phyloP scores from a whole-genome alignment of 1,140 invertebrate species.

The Panagrolaimus sp. region DNA sequence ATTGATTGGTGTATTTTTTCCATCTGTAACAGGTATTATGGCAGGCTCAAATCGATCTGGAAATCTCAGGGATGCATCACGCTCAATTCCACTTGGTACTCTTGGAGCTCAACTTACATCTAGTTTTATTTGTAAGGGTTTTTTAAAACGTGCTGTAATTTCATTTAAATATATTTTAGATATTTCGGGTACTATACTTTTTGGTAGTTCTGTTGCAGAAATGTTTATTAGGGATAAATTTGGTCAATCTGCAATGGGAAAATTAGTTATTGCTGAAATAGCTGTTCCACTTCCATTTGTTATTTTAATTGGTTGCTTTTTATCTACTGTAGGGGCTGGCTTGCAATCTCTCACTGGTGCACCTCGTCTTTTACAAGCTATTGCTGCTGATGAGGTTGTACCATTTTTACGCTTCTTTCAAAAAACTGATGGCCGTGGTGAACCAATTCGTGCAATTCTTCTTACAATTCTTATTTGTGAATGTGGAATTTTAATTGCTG shows the following conservation, averaged over 20 bases:
- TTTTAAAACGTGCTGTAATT: neutral
- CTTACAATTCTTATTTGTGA: slow-evolving; percentile 86
- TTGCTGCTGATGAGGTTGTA: slow-evolving; percentile 83
- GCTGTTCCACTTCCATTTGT: slow-evolving; percentile 74
- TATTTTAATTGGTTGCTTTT: slow-evolving; percentile 77
- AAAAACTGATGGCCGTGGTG: slow-evolving; percentile 82
- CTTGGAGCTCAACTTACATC: slow-evolving; percentile 91
- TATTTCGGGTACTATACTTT: slow-evolving; percentile 79
- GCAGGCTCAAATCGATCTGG: slow-evolving; percentile 98
- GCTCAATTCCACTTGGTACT: slow-evolving; percentile 94
- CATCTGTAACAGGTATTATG: slow-evolving; percentile 98
- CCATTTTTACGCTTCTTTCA: slow-evolving; percentile 86
- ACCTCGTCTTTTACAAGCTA: slow-evolving; percentile 74
- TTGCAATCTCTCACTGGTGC: slow-evolving; percentile 86
- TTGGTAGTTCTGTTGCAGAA: slow-evolving; percentile 89
- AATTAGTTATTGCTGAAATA: slow-evolving; percentile 87
- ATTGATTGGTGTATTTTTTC: slow-evolving; percentile 97
- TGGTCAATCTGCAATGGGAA: slow-evolving; percentile 66
- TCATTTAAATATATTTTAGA: slow-evolving; percentile 63
- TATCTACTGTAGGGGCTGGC: slow-evolving; percentile 93
- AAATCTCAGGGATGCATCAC: slow-evolving; percentile 93
- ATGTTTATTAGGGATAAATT: slow-evolving; percentile 90
- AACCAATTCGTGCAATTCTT: slow-evolving; percentile 87
- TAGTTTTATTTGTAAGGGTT: slow-evolving; percentile 74
- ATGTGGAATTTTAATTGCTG: slow-evolving; percentile 78